Conservation (phyloP, 2,888 invertebrate species). For the Pseudolycoriella hygida region DNA sequence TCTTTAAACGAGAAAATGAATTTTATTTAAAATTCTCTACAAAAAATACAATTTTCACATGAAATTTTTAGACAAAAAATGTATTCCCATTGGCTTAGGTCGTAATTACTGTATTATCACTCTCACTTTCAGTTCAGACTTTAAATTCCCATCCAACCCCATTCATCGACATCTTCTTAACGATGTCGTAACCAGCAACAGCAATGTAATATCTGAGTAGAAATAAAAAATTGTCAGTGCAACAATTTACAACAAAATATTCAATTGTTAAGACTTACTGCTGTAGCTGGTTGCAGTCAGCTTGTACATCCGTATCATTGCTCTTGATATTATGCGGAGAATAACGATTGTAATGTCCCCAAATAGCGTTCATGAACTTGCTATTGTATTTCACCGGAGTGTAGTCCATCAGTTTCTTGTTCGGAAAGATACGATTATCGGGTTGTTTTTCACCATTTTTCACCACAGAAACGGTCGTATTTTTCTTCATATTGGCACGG, state of each 20-base stretch:
- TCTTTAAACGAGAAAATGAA: too few species aligned
- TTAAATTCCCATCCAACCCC: background rate
- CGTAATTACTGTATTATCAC: background rate
- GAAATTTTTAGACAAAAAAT: too few species aligned
- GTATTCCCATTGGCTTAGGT: too few species aligned
- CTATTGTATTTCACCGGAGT: slow-evolving; percentile 63
- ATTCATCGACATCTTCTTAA: slow-evolving; percentile 16
- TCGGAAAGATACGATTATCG: slow-evolving; percentile 8
- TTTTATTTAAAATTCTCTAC: too few species aligned
- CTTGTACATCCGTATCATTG: slow-evolving; percentile 35
- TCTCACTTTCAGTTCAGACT: background rate
- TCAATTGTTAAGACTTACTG: slow-evolving; percentile 16
- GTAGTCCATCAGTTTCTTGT: slow-evolving; percentile 39
- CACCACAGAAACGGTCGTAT: slow-evolving; percentile 36
- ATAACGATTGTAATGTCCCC: slow-evolving; percentile 79
- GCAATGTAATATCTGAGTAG: slow-evolving; percentile 13
- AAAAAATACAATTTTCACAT: too few species aligned
- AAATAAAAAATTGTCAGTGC: slow-evolving; percentile 1
- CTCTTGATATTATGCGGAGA: slow-evolving; percentile 72
- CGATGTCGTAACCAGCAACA: slow-evolving; percentile 19
- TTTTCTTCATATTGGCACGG: slow-evolving; percentile 27
- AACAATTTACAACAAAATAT: background rate
- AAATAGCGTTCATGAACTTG: slow-evolving; percentile 79
- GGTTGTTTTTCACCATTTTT: slow-evolving; percentile 24
- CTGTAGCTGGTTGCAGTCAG: slow-evolving; percentile 14